Conservation (phyloP, 1,140 invertebrate species). For the Bombus superbus region DNA sequence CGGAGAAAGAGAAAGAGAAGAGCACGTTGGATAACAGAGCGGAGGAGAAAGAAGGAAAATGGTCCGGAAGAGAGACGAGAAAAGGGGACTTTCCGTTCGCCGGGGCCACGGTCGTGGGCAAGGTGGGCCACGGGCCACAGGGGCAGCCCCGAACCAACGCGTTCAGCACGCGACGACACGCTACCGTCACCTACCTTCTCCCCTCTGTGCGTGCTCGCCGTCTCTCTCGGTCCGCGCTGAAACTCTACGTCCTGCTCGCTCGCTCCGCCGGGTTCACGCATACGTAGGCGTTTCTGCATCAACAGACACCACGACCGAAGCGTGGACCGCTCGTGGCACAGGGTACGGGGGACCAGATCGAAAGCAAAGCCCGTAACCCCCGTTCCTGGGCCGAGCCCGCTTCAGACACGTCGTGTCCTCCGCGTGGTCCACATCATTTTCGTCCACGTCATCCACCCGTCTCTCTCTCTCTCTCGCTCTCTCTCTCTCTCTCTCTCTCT, state of each 20-base stretch:
- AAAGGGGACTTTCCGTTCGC: constrained; percentile 39
- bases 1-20: too few species aligned
- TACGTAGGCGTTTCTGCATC: constrained; percentile 44
- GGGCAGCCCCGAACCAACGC: constrained; percentile 51
- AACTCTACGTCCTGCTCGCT: background rate
- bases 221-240: background rate
- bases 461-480: background rate
- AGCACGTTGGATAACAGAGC: too few species aligned
- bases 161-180: constrained; percentile 70
- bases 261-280: background rate
- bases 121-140: constrained; percentile 53
- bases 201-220: background rate
- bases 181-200: constrained; percentile 66
- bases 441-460: constrained; percentile 26
- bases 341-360: constrained; percentile 60
- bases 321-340: constrained; percentile 58
- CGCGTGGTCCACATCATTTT: constrained; percentile 73
- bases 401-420: constrained; percentile 75
- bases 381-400: constrained; percentile 57
- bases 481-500: too few species aligned
- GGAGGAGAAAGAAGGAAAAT: background rate
- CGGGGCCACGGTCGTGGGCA: constrained; percentile 43
- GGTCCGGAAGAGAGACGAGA: background rate
- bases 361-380: constrained; percentile 72
- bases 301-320: constrained; percentile 46